Conservation (phyloP, 2,888 invertebrate species). For the Hemistola chrysoprasaria region DNA sequence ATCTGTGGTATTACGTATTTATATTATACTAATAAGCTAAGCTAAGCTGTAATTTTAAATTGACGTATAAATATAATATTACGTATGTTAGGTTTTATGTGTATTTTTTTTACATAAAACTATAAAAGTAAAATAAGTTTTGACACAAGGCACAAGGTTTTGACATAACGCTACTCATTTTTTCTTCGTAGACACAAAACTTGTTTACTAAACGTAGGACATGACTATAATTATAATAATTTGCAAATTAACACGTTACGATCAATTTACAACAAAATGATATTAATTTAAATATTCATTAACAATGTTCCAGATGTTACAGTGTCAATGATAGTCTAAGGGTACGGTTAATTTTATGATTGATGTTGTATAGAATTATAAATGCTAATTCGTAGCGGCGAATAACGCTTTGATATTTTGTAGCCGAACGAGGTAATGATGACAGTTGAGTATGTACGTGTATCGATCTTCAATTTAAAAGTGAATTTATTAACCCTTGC, state of each 20-base stretch:
- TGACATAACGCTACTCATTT: too few species aligned
- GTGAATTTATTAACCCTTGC: slow-evolving; percentile 37
- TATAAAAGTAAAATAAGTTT: too few species aligned
- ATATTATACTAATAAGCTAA: too few species aligned
- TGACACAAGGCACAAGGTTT: too few species aligned
- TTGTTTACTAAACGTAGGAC: slow-evolving; percentile 1
- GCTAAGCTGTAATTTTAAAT: too few species aligned
- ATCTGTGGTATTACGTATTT: too few species aligned
- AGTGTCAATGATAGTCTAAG: slow-evolving; percentile 38
- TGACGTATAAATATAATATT: too few species aligned
- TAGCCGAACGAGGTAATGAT: slow-evolving; percentile 42
- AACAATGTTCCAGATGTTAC: slow-evolving; percentile 23
- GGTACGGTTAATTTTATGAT: slow-evolving; percentile 55
- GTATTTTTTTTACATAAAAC: too few species aligned
- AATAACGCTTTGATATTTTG: slow-evolving; percentile 22
- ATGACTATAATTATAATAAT: slow-evolving; percentile 3
- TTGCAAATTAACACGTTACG: slow-evolving; percentile 5
- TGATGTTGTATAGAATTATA: slow-evolving; percentile 56
- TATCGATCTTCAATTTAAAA: slow-evolving; percentile 42
- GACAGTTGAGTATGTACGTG: slow-evolving; percentile 52
- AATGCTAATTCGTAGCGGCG: slow-evolving; percentile 49
- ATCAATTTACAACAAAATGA: slow-evolving; percentile 7
- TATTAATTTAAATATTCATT: slow-evolving; percentile 32
- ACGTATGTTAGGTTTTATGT: too few species aligned
- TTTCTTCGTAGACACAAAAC: too few species aligned